A percentile compares a stretch with the other conserved stretches of the same genome.
These are phyloP conservation scores for Tricholauxania praeusta DNA, from an alignment of 2,888 invertebrate species.

Conservation along the genomic window DNA sequence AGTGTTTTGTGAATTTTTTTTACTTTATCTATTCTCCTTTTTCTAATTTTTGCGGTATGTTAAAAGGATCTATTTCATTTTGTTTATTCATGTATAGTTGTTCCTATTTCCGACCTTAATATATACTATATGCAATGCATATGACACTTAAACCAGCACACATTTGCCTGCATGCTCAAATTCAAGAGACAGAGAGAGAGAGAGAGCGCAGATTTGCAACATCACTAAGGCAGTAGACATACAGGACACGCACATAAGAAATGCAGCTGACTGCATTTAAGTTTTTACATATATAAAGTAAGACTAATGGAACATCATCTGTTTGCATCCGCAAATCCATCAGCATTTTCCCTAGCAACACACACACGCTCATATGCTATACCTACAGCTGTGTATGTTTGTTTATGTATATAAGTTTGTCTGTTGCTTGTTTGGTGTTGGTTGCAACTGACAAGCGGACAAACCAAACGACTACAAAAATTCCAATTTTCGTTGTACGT, in stretches of 20 bases:
- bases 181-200: neutral
- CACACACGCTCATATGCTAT: neutral
- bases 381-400: neutral
- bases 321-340: constrained; percentile 45
- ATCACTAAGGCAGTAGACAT: neutral
- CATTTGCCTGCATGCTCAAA: constrained; percentile 1
- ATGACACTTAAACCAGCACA: constrained; percentile 9
- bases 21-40: neutral
- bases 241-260: neutral
- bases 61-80: constrained; percentile 1
- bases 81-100: neutral
- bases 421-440: too few species aligned
- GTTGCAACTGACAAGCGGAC: too few species aligned
- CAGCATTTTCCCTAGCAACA: constrained; percentile 25
- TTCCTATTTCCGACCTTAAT: constrained; percentile 4
- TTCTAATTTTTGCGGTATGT: neutral
- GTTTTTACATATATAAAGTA: constrained; percentile 34
- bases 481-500: too few species aligned
- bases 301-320: constrained; percentile 46
- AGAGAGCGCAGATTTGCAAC: neutral
- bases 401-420: neutral
- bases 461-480: neutral
- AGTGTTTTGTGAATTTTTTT: neutral
- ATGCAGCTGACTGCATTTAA: constrained; percentile 22
- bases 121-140: neutral